Evolutionary conservation across 1,140 invertebrate genomes (phyloP).

Genomic region (Heliconius nattereri): DNA sequence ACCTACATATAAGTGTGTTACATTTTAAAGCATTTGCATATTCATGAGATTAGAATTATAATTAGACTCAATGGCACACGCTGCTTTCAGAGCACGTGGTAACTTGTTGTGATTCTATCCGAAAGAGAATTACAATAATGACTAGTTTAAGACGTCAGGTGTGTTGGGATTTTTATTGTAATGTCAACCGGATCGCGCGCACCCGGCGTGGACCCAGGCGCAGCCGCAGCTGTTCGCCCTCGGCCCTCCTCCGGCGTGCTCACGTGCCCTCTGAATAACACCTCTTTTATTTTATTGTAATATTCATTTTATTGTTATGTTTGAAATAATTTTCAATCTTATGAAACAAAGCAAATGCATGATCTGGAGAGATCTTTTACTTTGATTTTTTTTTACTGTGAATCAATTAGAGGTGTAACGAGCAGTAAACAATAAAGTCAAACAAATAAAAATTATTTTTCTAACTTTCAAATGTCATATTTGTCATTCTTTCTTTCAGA

Average conservation of each 20-base stretch:
- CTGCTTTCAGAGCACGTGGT: constrained; percentile 51
- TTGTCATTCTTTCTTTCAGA: not conserved
- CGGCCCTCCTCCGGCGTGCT: constrained; percentile 57
- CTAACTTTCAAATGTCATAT: too few species aligned
- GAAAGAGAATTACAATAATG: constrained; percentile 71
- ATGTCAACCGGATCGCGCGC: constrained; percentile 68
- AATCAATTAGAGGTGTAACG: not conserved
- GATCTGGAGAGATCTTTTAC: not conserved
- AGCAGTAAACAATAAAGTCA: not conserved
- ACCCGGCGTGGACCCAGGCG: constrained; percentile 70
- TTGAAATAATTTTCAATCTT: not conserved
- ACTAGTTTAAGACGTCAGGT: constrained; percentile 72
- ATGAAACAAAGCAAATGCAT: not conserved
- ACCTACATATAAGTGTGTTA: not conserved
- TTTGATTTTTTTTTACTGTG: not conserved
- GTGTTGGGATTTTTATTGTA: constrained; percentile 71
- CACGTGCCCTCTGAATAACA: constrained; percentile 61
- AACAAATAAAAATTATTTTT: not conserved
- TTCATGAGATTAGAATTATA: constrained; percentile 29
- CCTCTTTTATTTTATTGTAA: constrained; percentile 57
- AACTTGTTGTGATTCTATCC: constrained; percentile 43
- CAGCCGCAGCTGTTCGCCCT: constrained; percentile 65
- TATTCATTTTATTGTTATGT: constrained; percentile 42
- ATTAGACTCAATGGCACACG: constrained; percentile 23
- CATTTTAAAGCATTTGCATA: not conserved